phyloP scores from a whole-genome alignment of 2,888 invertebrate species.

The Orthosia incerta region DNA sequence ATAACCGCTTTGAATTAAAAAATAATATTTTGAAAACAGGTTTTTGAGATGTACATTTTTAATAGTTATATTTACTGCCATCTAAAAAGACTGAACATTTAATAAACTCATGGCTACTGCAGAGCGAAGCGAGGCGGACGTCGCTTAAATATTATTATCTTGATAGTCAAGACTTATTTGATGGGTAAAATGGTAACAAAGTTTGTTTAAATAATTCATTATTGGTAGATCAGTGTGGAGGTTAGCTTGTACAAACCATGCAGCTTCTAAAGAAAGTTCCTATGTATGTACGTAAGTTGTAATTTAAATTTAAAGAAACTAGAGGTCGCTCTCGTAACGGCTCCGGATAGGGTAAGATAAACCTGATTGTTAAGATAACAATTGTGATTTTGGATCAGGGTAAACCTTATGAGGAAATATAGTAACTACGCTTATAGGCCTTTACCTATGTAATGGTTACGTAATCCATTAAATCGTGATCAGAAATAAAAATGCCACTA shows the following conservation, averaged over 20 bases:
- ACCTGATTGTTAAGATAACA: constrained; percentile 79
- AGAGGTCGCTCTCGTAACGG: constrained; percentile 84
- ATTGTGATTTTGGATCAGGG: constrained; percentile 86
- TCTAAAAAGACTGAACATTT: constrained; percentile 63
- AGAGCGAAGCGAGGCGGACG: constrained; percentile 70
- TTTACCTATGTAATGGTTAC: constrained; percentile 41
- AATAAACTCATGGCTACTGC: constrained; percentile 52
- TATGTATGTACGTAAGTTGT: constrained; percentile 91
- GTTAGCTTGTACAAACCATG: constrained; percentile 91
- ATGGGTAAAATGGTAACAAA: constrained; percentile 80
- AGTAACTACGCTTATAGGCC: constrained; percentile 55
- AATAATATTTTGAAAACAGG: constrained; percentile 58
- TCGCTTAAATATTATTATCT: constrained; percentile 79
- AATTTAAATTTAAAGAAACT: constrained; percentile 87
- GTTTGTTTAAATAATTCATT: constrained; percentile 87
- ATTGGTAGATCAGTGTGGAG: constrained; percentile 90
- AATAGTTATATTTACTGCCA: constrained; percentile 64
- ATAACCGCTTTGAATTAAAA: constrained; percentile 59
- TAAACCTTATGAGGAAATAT: constrained; percentile 78
- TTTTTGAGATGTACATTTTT: constrained; percentile 65
- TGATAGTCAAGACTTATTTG: constrained; percentile 84
- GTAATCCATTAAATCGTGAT: constrained; percentile 31
- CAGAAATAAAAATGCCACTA: constrained; percentile 3
- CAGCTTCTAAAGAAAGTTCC: constrained; percentile 91
- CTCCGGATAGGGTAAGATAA: constrained; percentile 73